Evolutionary conservation across 2,888 invertebrate species (phyloP).

Genomic region (Branchipolynoe longqiensis): DNA sequence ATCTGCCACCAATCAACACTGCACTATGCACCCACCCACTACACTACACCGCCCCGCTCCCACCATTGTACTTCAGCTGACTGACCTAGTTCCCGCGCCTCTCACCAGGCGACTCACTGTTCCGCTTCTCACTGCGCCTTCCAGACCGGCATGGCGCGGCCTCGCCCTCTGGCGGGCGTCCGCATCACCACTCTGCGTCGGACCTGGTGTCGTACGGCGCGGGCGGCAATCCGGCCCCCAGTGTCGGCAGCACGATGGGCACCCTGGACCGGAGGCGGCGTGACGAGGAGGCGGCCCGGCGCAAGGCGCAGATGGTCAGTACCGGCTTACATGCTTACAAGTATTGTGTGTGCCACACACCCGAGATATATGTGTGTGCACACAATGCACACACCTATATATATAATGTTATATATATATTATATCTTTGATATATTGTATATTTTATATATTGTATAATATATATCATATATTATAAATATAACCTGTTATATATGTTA

Average conservation of each 20-base stretch:
- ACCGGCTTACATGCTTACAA: no score
- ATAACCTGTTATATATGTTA: no score
- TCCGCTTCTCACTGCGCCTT: not conserved
- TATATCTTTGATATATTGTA: no score
- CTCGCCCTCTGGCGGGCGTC: not conserved
- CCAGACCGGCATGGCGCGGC: slow-evolving; percentile 45
- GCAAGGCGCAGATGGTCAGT: slow-evolving; percentile 77
- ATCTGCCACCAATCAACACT: not conserved
- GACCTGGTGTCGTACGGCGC: slow-evolving; percentile 11
- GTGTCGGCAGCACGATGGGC: not conserved
- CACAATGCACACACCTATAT: no score
- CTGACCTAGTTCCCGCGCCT: not conserved
- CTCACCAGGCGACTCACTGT: slow-evolving; percentile 31
- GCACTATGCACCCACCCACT: not conserved
- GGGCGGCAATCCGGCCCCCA: not conserved
- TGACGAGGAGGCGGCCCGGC: slow-evolving; percentile 75
- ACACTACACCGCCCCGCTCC: not conserved
- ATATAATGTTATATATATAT: no score
- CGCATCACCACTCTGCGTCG: slow-evolving; percentile 45
- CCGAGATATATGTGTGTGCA: no score
- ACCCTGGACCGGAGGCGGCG: slow-evolving; percentile 59
- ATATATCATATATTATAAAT: no score
- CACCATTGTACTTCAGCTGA: not conserved
- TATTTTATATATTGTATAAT: no score
- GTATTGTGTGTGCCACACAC: no score